Evolutionary conservation across 2,113 vertebrate genomes (phyloP), one percentile per base, ranked within the genome.

Genomic region (Anolis carolinensis): DNA sequence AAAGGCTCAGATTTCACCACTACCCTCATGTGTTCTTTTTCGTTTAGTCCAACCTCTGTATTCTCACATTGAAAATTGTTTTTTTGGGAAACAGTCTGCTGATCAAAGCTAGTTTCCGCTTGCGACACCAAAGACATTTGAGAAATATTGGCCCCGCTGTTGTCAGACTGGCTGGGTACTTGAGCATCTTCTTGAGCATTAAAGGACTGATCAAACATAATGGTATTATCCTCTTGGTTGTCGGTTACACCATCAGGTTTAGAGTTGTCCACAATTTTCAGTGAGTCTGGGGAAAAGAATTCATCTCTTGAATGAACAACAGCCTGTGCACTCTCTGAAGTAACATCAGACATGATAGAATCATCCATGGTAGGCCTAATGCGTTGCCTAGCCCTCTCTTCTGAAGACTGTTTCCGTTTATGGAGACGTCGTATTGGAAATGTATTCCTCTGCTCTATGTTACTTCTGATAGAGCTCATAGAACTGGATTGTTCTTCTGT

Each of bases 121-220:
- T 96, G 97, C 0, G 96, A 97, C 0, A 95, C 91, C 92, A 96
- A 94, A 76, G 96, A 96, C 72, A 96, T 88, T 79, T 95, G 96
- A 7, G 96, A 93, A 50, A 97, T 95, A 87, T 93, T 97, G 65
- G 95, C 93, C 1, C 95, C 94, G 0, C 97, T 96, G 1, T 97
- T 97, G 87, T 99, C 99, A 0, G 99, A 99, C 90, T 99, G 99
- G 91, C 98, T 99, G 27, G 99, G 98, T 95, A 99, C 96, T 89
- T 99, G 99, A 44, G 97, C 96, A n/a, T 99, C 99, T 90, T 99
- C 99, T 90, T 98, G 98, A 36, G 94, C 94, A 2, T 94, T 72
- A 0, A 96, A 96, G 1, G 96, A 87, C 86, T 96, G 97, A 55
- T 96, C 96, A 11, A 96, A 96, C 86, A 97, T 91, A 34, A 96